Base-by-base conservation (phyloP, 2,888 invertebrate species). In the Rhodophaea formosa region DNA sequence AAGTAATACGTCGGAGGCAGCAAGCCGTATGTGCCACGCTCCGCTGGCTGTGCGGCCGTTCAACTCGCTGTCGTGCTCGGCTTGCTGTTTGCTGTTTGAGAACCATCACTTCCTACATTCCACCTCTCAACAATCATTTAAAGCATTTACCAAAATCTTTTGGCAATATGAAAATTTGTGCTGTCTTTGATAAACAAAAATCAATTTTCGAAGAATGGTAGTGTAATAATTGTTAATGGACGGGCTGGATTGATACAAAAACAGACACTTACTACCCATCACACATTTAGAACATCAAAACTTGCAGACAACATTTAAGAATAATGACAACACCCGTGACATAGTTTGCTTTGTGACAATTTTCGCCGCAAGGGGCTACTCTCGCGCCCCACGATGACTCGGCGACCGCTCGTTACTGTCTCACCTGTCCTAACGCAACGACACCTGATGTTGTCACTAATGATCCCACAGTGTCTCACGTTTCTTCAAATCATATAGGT, bases 401-500 rank as follows among this genome's bases (percentile, higher is more conserved):
- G 79, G 79, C 80, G 79, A 77, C 78, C 80, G 84, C 90, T 91
- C 87, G 90, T 91, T 91, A 90, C 84, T 83, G 86, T 86, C 84
- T 81, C 82, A 75, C 78, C 80, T 79, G 84, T 84, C 83, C 76
- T 78, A 72, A 73, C 74, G 68, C 70, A 69, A 70, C 72, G 69
- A 70, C 74, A 66, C 75, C 74, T 75, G 72, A 71, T 79, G 80
- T 81, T 78, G 77, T 78, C 83, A 73, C 86, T 90, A 90, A 89
- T 89, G 90, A 88, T 84, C 77, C 69, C 71, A 67, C 74, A 66
- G 66, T 69, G 70, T 69, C 63, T 63, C 62, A 61, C 61, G 59
- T 58, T 63, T 62, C 66, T 62, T 62, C 59, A 61, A 61, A 63
- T 65, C 59, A 59, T 56, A 23, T 17, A 43, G 16, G 32, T 51